Evolutionary conservation across 1,140 invertebrate genomes (phyloP).

Genomic region (Wiebesia pumilae): DNA sequence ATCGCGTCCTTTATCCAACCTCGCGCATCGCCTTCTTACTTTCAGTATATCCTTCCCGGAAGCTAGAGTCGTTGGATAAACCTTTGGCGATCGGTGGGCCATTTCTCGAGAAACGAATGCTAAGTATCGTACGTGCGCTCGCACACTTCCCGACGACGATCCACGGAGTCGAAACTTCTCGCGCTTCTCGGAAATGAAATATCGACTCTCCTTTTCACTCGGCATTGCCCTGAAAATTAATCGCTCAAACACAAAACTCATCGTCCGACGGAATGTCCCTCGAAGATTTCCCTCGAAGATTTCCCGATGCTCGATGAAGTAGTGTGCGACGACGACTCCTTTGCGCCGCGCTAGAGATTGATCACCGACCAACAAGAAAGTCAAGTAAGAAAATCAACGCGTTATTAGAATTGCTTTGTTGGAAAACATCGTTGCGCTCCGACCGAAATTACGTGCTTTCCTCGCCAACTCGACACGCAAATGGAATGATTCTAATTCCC

Average conservation of each 20-base stretch:
- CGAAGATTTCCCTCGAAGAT: no score
- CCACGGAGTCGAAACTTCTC: background rate
- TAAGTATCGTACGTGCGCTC: background rate
- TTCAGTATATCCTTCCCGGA: no score
- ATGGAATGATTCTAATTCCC: background rate
- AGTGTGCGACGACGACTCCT: no score
- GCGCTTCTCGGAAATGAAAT: background rate
- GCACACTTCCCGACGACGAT: background rate
- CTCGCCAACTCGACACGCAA: no score
- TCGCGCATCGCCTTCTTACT: no score
- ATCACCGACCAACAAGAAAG: slow-evolving; percentile 38
- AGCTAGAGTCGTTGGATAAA: no score
- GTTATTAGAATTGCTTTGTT: background rate
- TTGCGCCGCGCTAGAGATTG: slow-evolving; percentile 7
- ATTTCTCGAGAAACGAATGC: background rate
- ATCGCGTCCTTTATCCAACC: no score
- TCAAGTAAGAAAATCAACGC: background rate
- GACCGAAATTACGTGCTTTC: background rate
- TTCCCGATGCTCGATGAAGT: no score
- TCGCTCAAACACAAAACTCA: no score
- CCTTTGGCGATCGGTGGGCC: no score
- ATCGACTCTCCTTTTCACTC: background rate
- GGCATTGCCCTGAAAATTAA: background rate
- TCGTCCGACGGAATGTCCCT: no score
- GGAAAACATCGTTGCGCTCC: background rate